Conservation (phyloP, 2,888 invertebrate genomes). For the Tanypteryx hageni region DNA sequence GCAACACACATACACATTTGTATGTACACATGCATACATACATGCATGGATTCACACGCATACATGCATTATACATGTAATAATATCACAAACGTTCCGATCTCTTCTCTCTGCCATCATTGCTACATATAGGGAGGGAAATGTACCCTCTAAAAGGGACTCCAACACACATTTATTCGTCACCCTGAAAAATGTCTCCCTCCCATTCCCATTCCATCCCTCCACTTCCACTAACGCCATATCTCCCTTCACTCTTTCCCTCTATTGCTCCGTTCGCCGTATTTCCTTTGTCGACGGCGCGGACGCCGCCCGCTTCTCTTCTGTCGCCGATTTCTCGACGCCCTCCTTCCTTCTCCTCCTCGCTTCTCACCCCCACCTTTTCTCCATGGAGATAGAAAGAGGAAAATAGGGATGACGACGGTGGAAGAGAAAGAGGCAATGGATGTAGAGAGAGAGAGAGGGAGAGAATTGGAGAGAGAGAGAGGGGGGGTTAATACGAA, state of each 20-base stretch:
- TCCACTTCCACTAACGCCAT: background rate
- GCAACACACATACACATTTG: too few relatives aligned
- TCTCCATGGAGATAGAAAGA: background rate
- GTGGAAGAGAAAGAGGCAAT: conserved; percentile 10
- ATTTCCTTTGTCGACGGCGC: conserved; percentile 42
- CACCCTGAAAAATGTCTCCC: background rate
- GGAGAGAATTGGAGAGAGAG: background rate
- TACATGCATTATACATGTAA: too few relatives aligned
- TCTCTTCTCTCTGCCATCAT: too few relatives aligned
- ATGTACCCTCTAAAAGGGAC: conserved; percentile 24
- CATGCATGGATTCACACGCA: too few relatives aligned
- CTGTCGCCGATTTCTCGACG: conserved; percentile 52
- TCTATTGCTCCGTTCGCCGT: conserved; percentile 40
- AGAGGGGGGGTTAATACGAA: background rate
- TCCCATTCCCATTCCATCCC: background rate
- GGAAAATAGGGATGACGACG: background rate
- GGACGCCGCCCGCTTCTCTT: background rate
- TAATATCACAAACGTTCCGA: too few relatives aligned
- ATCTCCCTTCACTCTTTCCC: background rate
- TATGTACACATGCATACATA: too few relatives aligned
- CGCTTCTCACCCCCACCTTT: background rate
- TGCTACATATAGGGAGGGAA: background rate
- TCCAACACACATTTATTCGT: conserved; percentile 21
- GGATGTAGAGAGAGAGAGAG: background rate
- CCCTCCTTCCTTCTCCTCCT: background rate